Evolutionary conservation across 2,797 vertebrate genomes (phyloP), one percentile per base, ranked within the genome.

Genomic region (Remorina albescens): DNA sequence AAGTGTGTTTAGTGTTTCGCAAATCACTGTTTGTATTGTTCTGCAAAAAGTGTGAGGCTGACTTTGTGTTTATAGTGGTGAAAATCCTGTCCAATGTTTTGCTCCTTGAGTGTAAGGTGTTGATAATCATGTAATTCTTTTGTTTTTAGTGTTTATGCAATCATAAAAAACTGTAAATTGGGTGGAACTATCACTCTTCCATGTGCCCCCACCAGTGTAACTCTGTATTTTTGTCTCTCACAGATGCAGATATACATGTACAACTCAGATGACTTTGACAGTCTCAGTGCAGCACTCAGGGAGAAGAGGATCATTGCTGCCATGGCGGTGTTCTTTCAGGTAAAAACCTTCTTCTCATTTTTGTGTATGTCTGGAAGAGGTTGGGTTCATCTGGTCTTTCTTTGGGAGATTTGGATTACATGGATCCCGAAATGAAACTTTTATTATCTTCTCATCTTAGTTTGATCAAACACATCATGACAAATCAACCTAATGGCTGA

Each of bases 231-330:
- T 11, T 70, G 26, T 86, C 21, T 64, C 16, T 71, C 60, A 88
- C 95, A 99, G 98, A 99, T 99, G 98, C 97, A 99, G 94, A 96
- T 99, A 92, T 99, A 97, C 94, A 97, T 97, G 94, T 99, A 98
- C 88, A 99, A 98, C 91, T 96, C 97, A 0, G 97, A 99, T 28
- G 97, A 98, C 92, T 98, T 98, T 68, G 97, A 98, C 94, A 98
- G 97, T 88, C 96, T 98, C 85, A 95, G 95, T 64, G 93, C 94
- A 11, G 96, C 98, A 26, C 95, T 98, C 89, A 94, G 94, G 78
- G 96, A 98, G 88, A 97, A 96, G 92, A 95, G 97, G 81, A 94
- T 95, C 77, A 95, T 98, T 3, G 96, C 96, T 60, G 96, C 96
- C 67, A 97, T 99, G 96, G 94, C 96, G 0, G 91, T 98, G 65